Conservation (phyloP, 2,888 invertebrate species). For the Syrphus vitripennis region DNA sequence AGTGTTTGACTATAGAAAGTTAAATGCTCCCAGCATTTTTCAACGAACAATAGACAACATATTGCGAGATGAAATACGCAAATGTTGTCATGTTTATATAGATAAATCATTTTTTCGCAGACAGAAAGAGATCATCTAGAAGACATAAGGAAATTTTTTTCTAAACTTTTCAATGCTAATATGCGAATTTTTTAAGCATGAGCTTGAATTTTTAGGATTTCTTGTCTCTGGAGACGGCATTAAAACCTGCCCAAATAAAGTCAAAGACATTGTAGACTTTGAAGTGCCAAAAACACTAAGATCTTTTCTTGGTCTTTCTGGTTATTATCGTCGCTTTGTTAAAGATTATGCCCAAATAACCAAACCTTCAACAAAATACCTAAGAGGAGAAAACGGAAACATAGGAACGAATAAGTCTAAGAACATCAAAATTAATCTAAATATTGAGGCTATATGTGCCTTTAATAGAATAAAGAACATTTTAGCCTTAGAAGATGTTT, state of each 20-base stretch:
- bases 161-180: no score
- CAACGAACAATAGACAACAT: conserved; percentile 1
- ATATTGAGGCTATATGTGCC: not conserved
- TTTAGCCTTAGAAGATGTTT: not conserved
- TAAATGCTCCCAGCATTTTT: not conserved
- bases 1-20: not conserved
- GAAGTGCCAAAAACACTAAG: no score
- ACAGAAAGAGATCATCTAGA: no score
- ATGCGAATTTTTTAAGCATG: no score
- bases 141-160: not conserved
- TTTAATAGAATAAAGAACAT: not conserved
- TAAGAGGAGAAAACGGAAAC: not conserved
- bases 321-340: not conserved
- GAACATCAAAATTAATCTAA: not conserved
- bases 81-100: not conserved
- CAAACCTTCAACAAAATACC: not conserved
- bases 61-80: not conserved
- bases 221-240: no score
- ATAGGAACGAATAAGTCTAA: not conserved
- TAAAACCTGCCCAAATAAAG: no score
- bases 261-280: no score
- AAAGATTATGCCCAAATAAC: not conserved
- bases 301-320: not conserved
- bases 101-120: no score
- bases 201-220: no score